Evolutionary conservation across 92 coral and sea anemone species (phyloP).

Genomic region (Meandrina meandrites): DNA sequence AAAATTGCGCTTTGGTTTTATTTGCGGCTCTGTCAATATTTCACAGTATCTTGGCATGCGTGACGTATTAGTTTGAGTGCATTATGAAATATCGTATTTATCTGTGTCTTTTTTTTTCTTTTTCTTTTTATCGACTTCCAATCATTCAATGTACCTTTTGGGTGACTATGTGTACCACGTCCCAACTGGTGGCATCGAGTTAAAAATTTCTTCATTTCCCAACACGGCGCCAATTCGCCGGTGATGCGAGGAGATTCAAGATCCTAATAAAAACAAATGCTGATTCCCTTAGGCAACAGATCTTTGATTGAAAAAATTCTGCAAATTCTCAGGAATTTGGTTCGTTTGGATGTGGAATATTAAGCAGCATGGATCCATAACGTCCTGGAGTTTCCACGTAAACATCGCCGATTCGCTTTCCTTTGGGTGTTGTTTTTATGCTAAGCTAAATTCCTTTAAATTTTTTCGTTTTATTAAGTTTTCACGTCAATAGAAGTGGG

Average conservation of each 20-base stretch:
- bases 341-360: not conserved
- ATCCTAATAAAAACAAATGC: not conserved
- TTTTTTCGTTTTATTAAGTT: not conserved
- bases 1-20: constrained; percentile 3
- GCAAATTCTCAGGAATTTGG: not conserved
- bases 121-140: not conserved
- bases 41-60: constrained; percentile 14
- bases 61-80: constrained; percentile 22
- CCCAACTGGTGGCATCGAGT: too few relatives aligned
- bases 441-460: not conserved
- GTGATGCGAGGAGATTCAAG: not conserved
- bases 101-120: not conserved
- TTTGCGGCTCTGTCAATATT: constrained; percentile 16
- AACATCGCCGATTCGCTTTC: too few relatives aligned
- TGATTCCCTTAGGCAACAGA: constrained; percentile 1
- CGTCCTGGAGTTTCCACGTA: not conserved
- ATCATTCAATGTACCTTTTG: not conserved
- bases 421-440: not conserved
- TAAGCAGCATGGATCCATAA: not conserved
- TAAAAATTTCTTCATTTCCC: not conserved
- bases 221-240: not conserved
- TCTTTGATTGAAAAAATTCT: constrained; percentile 1
- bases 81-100: constrained; percentile 11
- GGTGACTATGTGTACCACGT: too few relatives aligned
- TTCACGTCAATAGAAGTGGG: not conserved